Percentiles rank a stretch among this genome's conserved stretches.
phyloP scores from a whole-genome alignment of 2,113 vertebrate genomes.

The Lophura nycthemera region DNA sequence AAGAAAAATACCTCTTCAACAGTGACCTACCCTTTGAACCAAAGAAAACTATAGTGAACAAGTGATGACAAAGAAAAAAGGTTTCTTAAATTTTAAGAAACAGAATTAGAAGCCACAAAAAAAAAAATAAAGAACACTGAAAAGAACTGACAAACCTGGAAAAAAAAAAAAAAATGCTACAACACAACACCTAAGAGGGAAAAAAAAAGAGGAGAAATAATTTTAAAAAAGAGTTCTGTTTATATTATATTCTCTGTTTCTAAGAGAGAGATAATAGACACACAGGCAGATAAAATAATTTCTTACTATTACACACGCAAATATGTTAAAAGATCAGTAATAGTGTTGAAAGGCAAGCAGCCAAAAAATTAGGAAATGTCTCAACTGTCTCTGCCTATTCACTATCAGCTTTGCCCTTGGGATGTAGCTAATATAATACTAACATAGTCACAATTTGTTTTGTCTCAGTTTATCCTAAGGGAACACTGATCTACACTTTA shows the following conservation, averaged over 20 bases:
- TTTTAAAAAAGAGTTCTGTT: not conserved
- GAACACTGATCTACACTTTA: not conserved
- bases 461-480: not conserved
- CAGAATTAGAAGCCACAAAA: not conserved
- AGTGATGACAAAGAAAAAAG: not conserved
- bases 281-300: not conserved
- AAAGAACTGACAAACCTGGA: not conserved
- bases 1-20: not conserved
- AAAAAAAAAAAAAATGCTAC: not conserved
- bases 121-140: too few relatives aligned
- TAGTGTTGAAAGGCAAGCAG: constrained; percentile 4
- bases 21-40: not conserved
- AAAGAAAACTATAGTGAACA: not conserved
- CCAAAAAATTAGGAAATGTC: constrained; percentile 18
- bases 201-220: not conserved
- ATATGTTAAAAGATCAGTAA: not conserved
- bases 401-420: not conserved
- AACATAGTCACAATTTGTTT: not conserved
- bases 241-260: not conserved
- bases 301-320: constrained; percentile 3
- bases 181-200: not conserved
- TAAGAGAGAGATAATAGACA: not conserved
- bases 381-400: not conserved
- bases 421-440: not conserved
- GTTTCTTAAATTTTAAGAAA: not conserved